Evolutionary conservation across 2,797 vertebrate species (phyloP).

Genomic region (Paedocypris micromegethes): DNA sequence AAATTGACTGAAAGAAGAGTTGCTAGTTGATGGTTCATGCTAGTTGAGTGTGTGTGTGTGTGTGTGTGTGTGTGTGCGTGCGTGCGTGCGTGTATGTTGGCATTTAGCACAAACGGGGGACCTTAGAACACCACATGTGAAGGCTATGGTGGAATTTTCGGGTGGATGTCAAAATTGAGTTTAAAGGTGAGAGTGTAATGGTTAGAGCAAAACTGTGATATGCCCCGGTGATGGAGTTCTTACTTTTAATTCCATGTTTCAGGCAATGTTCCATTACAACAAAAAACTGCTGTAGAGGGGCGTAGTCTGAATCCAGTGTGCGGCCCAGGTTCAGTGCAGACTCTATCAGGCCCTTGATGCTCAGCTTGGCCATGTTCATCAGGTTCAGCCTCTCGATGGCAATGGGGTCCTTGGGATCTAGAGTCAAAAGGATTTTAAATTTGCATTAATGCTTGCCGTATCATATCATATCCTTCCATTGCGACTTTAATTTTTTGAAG

Average conservation of each 20-base stretch:
- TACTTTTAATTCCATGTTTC: constrained; percentile 95
- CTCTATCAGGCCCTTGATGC: constrained; percentile 96
- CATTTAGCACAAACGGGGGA: too few species aligned
- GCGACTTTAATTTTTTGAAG: background rate
- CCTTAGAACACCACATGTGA: too few species aligned
- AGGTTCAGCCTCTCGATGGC: constrained; percentile 96
- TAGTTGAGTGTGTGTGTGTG: too few species aligned
- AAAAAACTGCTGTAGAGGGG: constrained; percentile 96
- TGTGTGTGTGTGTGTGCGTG: too few species aligned
- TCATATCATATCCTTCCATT: background rate
- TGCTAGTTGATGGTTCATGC: too few species aligned
- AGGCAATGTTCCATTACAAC: constrained; percentile 99
- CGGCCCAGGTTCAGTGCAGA: constrained; percentile 93
- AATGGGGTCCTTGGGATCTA: constrained; percentile 97
- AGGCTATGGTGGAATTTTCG: background rate
- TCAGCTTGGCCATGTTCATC: constrained; percentile 99
- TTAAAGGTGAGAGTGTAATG: too few species aligned
- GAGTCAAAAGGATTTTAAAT: background rate
- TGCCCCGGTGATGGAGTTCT: background rate
- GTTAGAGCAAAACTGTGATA: too few species aligned
- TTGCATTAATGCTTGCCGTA: background rate
- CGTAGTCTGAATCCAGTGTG: constrained; percentile 94
- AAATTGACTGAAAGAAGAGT: too few species aligned
- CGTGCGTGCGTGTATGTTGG: too few species aligned
- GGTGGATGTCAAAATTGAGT: too few species aligned